phyloP scores from a whole-genome alignment of 2,797 vertebrate species.

The Macropus fuliginosus region DNA sequence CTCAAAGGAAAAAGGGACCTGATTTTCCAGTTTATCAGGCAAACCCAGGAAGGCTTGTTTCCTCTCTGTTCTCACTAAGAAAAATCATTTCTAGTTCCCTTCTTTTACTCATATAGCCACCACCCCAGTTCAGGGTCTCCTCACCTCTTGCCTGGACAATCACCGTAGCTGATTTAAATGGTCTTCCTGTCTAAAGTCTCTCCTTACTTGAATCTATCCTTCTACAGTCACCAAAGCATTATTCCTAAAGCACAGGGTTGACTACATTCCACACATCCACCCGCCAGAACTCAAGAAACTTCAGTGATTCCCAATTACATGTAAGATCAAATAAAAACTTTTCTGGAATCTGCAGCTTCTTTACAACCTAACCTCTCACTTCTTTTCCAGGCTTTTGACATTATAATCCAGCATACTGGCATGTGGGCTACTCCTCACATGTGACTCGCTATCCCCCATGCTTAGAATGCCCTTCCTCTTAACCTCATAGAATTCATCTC shows the following conservation, averaged over 20 bases:
- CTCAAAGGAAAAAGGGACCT: slow-evolving; percentile 1
- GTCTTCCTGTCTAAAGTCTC: not conserved
- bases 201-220: not conserved
- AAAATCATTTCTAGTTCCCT: not conserved
- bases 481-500: not conserved
- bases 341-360: not conserved
- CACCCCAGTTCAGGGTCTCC: not conserved
- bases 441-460: not conserved
- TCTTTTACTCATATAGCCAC: not conserved
- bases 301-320: not conserved
- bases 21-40: too few species aligned
- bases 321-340: not conserved
- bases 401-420: not conserved
- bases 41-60: not conserved
- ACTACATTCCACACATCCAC: not conserved
- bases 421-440: not conserved
- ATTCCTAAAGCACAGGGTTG: not conserved
- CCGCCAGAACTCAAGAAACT: not conserved
- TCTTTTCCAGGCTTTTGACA: not conserved
- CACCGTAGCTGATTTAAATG: not conserved
- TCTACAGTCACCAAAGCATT: not conserved
- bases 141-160: not conserved
- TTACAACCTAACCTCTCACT: not conserved
- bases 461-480: not conserved
- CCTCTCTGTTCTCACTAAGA: not conserved